Conservation (phyloP, 2,797 vertebrate genomes). For the Dipus sagitta region DNA sequence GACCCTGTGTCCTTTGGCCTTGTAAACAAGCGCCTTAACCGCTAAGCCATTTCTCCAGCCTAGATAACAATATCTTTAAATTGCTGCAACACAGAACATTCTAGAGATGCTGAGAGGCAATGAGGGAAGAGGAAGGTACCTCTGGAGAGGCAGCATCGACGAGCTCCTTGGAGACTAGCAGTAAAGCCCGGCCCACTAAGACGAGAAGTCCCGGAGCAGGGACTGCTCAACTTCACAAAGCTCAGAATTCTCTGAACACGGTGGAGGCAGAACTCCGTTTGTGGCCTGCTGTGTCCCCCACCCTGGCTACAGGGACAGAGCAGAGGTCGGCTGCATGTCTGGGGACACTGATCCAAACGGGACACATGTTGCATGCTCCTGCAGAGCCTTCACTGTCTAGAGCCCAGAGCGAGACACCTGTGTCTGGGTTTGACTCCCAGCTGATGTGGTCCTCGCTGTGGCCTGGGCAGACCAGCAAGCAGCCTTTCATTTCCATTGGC, state of each 20-base stretch:
- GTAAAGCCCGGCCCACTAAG: fast-evolving
- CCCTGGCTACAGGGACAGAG: too few species aligned
- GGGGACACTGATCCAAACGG: not conserved
- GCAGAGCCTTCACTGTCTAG: not conserved
- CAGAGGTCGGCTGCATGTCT: not conserved
- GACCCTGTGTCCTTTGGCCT: too few species aligned
- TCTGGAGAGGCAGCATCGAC: too few species aligned
- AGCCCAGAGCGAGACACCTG: not conserved
- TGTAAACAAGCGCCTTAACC: too few species aligned
- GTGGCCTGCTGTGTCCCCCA: not conserved
- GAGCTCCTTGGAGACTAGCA: not conserved
- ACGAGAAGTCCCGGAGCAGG: not conserved
- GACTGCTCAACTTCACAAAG: not conserved
- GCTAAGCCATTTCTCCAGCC: too few species aligned
- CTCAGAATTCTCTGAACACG: not conserved
- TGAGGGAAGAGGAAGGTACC: not conserved
- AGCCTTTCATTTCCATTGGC: not conserved
- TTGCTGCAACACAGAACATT: not conserved
- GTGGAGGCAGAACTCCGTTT: not conserved
- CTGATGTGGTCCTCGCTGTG: too few species aligned
- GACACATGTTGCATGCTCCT: not conserved
- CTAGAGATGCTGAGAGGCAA: not conserved
- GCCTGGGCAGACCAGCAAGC: not conserved
- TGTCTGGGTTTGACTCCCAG: not conserved
- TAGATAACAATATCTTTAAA: not conserved